Percentiles rank a stretch among this genome's conserved stretches.
phyloP scores from a whole-genome alignment of 2,113 vertebrate genomes.

The Equus quagga region DNA sequence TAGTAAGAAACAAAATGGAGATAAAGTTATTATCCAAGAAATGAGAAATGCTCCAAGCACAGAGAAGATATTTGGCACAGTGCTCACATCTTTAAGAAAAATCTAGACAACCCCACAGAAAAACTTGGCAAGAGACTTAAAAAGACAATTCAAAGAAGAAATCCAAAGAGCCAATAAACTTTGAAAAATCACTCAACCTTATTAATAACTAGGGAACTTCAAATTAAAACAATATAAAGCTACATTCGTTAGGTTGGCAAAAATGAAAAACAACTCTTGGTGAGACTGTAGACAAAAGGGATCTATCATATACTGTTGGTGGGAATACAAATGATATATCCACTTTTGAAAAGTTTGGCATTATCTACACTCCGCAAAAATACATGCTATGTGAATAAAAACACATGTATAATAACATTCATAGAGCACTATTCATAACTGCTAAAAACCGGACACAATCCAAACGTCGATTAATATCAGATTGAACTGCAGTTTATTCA shows the following conservation, averaged over 20 bases:
- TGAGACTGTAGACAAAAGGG: neutral
- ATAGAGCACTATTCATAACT: neutral
- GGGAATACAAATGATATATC: neutral
- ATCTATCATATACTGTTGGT: neutral
- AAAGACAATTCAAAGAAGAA: neutral
- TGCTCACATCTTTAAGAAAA: neutral
- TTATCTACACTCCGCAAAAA: neutral
- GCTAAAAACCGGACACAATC: neutral
- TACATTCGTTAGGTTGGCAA: neutral
- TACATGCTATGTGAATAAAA: neutral
- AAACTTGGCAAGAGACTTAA: neutral
- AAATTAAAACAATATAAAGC: slow-evolving; percentile 6
- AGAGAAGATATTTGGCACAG: neutral
- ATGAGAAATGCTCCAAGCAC: neutral
- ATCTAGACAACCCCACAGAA: neutral
- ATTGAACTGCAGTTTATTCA: neutral
- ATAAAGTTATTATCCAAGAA: neutral
- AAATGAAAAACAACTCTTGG: neutral
- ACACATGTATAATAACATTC: neutral
- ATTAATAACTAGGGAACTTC: neutral
- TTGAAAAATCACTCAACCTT: neutral
- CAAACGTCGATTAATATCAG: slow-evolving; percentile 6
- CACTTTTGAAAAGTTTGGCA: neutral
- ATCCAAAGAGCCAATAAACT: neutral
- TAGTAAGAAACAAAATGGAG: neutral